phyloP scores from a whole-genome alignment of 1,140 invertebrate species.

The Heliconius hewitsoni region DNA sequence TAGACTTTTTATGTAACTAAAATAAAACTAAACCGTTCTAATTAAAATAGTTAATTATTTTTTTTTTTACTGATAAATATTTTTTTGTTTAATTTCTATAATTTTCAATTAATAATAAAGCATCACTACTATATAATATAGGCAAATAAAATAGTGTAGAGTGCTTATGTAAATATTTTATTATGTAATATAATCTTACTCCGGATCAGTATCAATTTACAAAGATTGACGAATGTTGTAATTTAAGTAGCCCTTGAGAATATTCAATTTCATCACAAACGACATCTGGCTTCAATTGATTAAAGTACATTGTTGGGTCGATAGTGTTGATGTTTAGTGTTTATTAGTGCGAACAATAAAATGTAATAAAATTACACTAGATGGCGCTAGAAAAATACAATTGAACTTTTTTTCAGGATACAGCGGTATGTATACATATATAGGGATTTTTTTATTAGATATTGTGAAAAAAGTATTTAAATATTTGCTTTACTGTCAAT shows the following conservation, averaged over 20 bases:
- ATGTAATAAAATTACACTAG: background rate
- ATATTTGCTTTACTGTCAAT: too few species aligned
- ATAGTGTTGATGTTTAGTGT: background rate
- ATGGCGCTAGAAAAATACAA: constrained; percentile 15
- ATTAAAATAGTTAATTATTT: too few species aligned
- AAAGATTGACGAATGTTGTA: constrained; percentile 11
- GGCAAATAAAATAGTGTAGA: background rate
- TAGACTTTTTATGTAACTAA: background rate
- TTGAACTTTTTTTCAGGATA: too few species aligned
- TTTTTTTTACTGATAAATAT: too few species aligned
- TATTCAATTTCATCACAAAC: constrained; percentile 22
- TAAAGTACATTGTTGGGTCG: constrained; percentile 12
- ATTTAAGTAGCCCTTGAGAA: constrained; percentile 1
- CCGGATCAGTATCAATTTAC: constrained; percentile 3
- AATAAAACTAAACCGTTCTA: too few species aligned
- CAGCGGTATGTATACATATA: too few species aligned
- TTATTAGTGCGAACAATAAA: background rate
- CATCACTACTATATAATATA: background rate
- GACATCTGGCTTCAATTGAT: constrained; percentile 31
- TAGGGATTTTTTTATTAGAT: too few species aligned
- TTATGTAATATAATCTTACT: background rate
- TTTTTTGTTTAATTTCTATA: too few species aligned
- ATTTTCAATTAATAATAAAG: too few species aligned
- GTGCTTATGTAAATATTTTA: background rate
- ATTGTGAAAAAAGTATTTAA: too few species aligned